These are phyloP conservation scores for Microplitis manilae DNA, from an alignment of 2,888 invertebrate species.

Conservation along the genomic window DNA sequence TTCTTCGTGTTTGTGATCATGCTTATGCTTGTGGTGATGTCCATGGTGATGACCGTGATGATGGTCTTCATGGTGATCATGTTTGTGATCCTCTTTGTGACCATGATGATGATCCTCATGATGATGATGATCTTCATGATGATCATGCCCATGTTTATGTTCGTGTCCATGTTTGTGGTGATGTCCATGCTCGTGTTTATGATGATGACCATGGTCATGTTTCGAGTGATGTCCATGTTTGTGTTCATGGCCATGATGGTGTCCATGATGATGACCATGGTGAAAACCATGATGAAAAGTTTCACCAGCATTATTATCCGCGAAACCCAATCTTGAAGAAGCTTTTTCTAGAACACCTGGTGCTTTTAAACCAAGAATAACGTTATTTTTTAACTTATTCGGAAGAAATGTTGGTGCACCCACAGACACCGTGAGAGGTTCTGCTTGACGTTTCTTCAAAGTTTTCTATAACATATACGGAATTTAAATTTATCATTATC, in stretches of 20 bases:
- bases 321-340: background rate
- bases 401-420: background rate
- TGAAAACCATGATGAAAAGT: conserved; percentile 52
- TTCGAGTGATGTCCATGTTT: conserved; percentile 36
- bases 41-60: conserved; percentile 51
- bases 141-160: conserved; percentile 48
- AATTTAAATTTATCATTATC: background rate
- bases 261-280: conserved; percentile 56
- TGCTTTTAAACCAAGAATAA: background rate
- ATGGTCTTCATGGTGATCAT: conserved; percentile 50
- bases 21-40: conserved; percentile 60
- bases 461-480: conserved; percentile 3
- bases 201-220: conserved; percentile 51
- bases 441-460: background rate
- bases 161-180: conserved; percentile 53
- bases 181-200: conserved; percentile 55
- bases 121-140: conserved; percentile 51
- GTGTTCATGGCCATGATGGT: conserved; percentile 57
- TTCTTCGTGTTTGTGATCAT: conserved; percentile 55
- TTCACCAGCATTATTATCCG: conserved; percentile 39
- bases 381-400: background rate
- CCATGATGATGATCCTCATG: conserved; percentile 48
- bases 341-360: background rate
- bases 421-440: background rate
- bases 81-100: conserved; percentile 38